Evolutionary conservation across 1,140 invertebrate species (phyloP).

Genomic region (Whitmania pigra): DNA sequence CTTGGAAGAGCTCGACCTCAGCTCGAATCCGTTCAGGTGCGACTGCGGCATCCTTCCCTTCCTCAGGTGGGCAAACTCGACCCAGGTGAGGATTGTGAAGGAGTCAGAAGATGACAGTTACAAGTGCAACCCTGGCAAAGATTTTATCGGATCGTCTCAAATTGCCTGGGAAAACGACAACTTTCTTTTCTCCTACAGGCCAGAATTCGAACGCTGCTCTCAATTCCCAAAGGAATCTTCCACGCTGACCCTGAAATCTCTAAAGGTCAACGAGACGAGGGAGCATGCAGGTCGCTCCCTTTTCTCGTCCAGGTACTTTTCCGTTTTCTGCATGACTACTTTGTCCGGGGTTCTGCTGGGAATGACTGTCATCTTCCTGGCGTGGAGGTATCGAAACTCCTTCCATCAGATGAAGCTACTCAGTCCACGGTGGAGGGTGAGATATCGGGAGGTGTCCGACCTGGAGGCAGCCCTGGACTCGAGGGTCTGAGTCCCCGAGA

Average conservation of each 20-base stretch:
- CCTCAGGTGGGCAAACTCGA: constrained; percentile 20
- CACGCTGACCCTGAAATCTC: background rate
- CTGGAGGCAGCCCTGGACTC: constrained; percentile 10
- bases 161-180: constrained; percentile 1
- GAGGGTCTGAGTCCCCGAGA: background rate
- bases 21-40: constrained; percentile 24
- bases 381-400: constrained; percentile 1
- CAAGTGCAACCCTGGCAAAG: background rate
- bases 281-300: background rate
- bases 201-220: background rate
- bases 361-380: constrained; percentile 6
- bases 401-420: constrained; percentile 9
- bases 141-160: background rate
- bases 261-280: background rate
- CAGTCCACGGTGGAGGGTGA: constrained; percentile 1
- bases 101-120: constrained; percentile 13
- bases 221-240: background rate
- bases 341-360: constrained; percentile 1
- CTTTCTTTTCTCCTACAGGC: constrained; percentile 11
- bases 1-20: constrained; percentile 22
- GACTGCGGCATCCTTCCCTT: constrained; percentile 16
- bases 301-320: background rate
- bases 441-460: constrained; percentile 14
- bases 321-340: constrained; percentile 10
- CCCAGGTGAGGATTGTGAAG: constrained; percentile 12